Base-by-base conservation (phyloP, 1,140 invertebrate species). In the Zaprionus ornatus region DNA sequence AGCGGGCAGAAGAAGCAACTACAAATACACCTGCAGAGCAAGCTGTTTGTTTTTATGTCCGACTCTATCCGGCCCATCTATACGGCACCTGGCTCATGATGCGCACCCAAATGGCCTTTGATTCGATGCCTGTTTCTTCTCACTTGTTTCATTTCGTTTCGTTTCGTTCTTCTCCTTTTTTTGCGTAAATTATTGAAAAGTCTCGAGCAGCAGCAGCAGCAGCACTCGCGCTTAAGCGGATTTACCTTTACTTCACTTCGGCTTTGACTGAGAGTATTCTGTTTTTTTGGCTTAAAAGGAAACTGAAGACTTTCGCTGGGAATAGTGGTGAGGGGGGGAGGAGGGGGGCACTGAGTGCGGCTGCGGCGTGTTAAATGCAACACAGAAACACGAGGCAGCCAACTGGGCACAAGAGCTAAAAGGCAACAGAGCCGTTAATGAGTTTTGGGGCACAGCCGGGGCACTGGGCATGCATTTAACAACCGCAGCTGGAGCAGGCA, bases 171-270 rank as follows among this genome's bases (percentile, higher is more conserved):
- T 37, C 29, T 68, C 50, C 37, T 56, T 69, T 63, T 62, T 3
- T 15, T 60, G 57, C 57, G 85, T 87, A 77, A 88, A 87, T 87
- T 88, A 88, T 88, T 81, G 67, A 88, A 87, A 87, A 80, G 84
- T 80, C 77, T 84, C 74, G 74, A 83, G 83, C 69, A 59, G 61
- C 32, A 62, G 42, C 32, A 62, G 42, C 13, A 59, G 57, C 9
- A 32, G 29, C 73, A 70, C 60, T 75, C 50, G 25, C 62, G 76
- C 63, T 88, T 87, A 87, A 88, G 84, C 84, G 79, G 77, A 81
- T 87, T 82, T 75, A 52, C 66, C 72, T 61, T 45, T 50, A 35
- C 65, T 21, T 19, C 57, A 48, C 40, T 37, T 13, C 15, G 5
- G 23, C 23, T 61, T 45, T 61, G 59, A 40, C 32, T 50, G 21